Evolutionary conservation across 2,113 vertebrate genomes (phyloP), one percentile per base, ranked within the genome.

Genomic region (Protobothrops flavoviridis): DNA sequence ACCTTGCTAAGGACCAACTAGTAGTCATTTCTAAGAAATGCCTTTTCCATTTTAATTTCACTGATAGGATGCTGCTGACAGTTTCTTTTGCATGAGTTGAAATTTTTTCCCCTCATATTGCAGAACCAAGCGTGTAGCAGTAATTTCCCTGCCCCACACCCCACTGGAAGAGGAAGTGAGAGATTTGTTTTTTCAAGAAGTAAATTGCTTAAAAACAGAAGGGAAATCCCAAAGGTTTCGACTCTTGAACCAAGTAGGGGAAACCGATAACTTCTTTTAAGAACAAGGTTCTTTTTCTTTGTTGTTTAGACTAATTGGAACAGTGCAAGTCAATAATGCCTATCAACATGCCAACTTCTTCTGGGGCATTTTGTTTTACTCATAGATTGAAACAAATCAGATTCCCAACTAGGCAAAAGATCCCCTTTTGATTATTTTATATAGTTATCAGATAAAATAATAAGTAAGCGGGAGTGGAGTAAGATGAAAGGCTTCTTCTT

Each of bases 161-260:
- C 89, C 88, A 43, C 13, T 94, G 55, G 45, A 93, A 94, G 55
- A 96, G 93, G 92, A 96, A 97, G 89, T 90, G 91, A 64, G 29
- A 95, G 92, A 96, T 91, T 95, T 94, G 52, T 96, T 97, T 69
- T 50, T 96, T 91, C 89, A 93, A 92, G 87, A 95, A 96, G 95
- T 93, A 92, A 95, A 94, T 93, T 93, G 17, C 90, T 94, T 91
- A 74, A 95, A 95, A 91, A 89, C 50, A 29, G 57, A 92, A 85
- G 85, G 90, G 55, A 93, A 95, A 92, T 94, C 20, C 39, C 93
- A 95, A 91, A 64, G 29, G 89, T 94, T 93, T 95, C 45, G 39
- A 85, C 64, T 4, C 2, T 88, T 57, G 85, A 93, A 92, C 11
- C 17, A 56, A 74, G 43, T 94, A 9, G 43, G 91, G 91, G 95